Conservation (phyloP, 2,888 invertebrate species). For the Chouioia cunea region DNA sequence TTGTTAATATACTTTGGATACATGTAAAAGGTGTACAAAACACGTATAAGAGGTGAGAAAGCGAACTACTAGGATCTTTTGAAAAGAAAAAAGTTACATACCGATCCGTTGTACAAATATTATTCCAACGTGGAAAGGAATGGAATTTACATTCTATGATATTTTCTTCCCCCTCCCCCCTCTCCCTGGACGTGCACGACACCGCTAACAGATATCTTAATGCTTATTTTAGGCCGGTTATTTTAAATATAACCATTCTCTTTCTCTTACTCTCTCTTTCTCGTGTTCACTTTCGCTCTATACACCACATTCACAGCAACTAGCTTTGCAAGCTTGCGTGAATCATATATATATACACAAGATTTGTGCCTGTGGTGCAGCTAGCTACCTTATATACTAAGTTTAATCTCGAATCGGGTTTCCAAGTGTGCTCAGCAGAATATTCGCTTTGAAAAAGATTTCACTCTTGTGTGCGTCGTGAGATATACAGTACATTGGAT, state of each 20-base stretch:
- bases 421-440: conserved; percentile 3
- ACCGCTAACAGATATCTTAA: conserved; percentile 42
- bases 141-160: conserved; percentile 26
- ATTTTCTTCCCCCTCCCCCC: conserved; percentile 28
- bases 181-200: conserved; percentile 7
- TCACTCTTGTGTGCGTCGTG: conserved; percentile 22
- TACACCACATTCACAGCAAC: too few species aligned
- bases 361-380: conserved; percentile 25
- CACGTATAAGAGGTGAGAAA: too few species aligned
- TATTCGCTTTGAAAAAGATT: too few species aligned
- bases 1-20: too few species aligned
- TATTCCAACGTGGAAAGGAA: too few species aligned
- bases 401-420: conserved; percentile 43
- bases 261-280: too few species aligned
- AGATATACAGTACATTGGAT: too few species aligned
- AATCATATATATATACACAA: conserved; percentile 44
- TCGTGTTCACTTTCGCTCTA: too few species aligned
- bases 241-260: conserved; percentile 48
- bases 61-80: too few species aligned
- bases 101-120: too few species aligned
- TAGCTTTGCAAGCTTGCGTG: conserved; percentile 40
- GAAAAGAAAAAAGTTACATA: too few species aligned
- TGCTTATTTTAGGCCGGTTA: conserved; percentile 48
- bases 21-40: too few species aligned
- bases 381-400: conserved; percentile 18